Evolutionary conservation across 2,797 vertebrate genomes (phyloP).

Genomic region (Xenopus petersii): DNA sequence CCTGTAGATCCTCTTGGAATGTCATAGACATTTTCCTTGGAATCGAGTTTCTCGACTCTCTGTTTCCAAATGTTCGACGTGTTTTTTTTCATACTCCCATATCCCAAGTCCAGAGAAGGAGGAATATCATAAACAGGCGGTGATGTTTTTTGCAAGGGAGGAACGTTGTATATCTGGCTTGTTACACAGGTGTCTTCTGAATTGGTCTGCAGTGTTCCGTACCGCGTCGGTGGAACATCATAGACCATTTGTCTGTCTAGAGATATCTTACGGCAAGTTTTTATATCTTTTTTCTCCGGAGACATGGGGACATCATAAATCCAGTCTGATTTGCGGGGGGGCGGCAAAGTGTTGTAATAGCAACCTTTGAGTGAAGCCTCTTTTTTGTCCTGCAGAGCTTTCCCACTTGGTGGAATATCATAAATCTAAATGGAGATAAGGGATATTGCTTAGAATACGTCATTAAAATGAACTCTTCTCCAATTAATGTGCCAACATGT

Average conservation of each 20-base stretch:
- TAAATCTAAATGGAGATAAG: slow-evolving; percentile 67
- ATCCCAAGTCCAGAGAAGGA: slow-evolving; percentile 6
- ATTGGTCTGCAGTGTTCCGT: neutral
- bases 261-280: slow-evolving; percentile 4
- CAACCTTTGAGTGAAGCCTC: slow-evolving; percentile 49
- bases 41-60: slow-evolving; percentile 52
- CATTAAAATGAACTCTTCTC: neutral
- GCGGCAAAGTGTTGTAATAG: slow-evolving; percentile 72
- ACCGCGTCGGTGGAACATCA: slow-evolving; percentile 49
- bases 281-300: slow-evolving; percentile 60
- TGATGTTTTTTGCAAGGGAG: slow-evolving; percentile 53
- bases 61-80: slow-evolving; percentile 42
- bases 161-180: slow-evolving; percentile 45
- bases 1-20: slow-evolving; percentile 55
- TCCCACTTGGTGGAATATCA: slow-evolving; percentile 62
- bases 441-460: rapidly evolving
- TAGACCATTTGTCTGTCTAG: slow-evolving; percentile 44
- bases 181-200: slow-evolving; percentile 18
- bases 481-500: neutral
- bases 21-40: slow-evolving; percentile 64
- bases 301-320: slow-evolving; percentile 79
- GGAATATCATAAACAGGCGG: slow-evolving; percentile 47
- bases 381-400: slow-evolving; percentile 41
- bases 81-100: slow-evolving; percentile 38
- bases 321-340: slow-evolving; percentile 76